These are phyloP conservation scores for Arrhamphus sclerolepis DNA, from an alignment of 2,797 vertebrate genomes.

Conservation along the genomic window DNA sequence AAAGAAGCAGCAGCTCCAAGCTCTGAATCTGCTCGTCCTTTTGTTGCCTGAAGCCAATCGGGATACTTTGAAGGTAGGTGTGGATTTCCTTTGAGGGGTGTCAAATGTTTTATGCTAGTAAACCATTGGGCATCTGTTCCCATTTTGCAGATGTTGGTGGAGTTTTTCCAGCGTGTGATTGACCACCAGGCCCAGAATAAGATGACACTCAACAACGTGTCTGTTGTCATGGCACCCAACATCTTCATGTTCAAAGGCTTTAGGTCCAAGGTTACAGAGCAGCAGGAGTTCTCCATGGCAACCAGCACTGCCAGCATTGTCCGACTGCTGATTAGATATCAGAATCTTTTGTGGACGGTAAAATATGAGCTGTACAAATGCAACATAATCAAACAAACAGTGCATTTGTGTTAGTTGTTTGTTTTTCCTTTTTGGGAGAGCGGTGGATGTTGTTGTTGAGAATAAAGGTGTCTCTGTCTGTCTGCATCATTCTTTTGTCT, in stretches of 20 bases:
- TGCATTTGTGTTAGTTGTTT: no score
- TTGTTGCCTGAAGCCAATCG: conserved; percentile 91
- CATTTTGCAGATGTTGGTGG: conserved; percentile 85
- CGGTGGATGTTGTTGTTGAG: background rate
- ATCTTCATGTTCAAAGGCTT: conserved; percentile 92
- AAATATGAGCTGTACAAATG: conserved; percentile 20
- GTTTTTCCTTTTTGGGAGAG: background rate
- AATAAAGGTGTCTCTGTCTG: background rate
- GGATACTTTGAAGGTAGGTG: conserved; percentile 89
- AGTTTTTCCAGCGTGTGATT: conserved; percentile 94
- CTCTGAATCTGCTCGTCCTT: conserved; percentile 93
- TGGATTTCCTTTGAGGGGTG: background rate
- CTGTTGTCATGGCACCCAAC: conserved; percentile 97
- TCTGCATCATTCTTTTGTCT: conserved; percentile 17
- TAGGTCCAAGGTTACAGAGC: conserved; percentile 85
- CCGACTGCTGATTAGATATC: conserved; percentile 91
- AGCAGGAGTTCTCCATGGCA: conserved; percentile 91
- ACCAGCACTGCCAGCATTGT: conserved; percentile 90
- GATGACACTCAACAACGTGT: conserved; percentile 95
- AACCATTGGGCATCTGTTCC: no score
- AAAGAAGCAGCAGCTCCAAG: conserved; percentile 92
- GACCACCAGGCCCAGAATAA: conserved; percentile 92
- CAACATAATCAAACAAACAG: no score
- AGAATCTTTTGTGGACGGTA: conserved; percentile 95
- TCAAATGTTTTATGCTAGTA: background rate